phyloP scores from a whole-genome alignment of 2,888 invertebrate species.

The Emmelina monodactyla region DNA sequence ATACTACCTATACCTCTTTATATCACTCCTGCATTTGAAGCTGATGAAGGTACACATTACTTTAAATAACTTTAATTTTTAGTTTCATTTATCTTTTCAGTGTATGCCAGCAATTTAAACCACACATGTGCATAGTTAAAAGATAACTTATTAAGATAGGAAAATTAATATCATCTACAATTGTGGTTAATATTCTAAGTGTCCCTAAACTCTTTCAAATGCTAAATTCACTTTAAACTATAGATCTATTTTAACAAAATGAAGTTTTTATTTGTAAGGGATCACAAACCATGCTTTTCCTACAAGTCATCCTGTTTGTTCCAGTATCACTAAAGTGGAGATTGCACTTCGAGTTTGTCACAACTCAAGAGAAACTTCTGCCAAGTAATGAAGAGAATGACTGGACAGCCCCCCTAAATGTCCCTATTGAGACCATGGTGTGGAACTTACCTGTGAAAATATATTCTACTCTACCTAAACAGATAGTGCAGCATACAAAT shows the following conservation, averaged over 20 bases:
- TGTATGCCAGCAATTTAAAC: too few relatives aligned
- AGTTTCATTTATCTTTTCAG: too few relatives aligned
- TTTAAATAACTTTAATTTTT: too few relatives aligned
- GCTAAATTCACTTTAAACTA: too few relatives aligned
- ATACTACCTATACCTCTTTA: constrained; percentile 94
- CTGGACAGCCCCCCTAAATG: constrained; percentile 85
- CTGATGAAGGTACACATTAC: constrained; percentile 87
- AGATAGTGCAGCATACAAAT: constrained; percentile 74
- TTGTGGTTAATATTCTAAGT: too few relatives aligned
- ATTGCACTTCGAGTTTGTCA: constrained; percentile 97
- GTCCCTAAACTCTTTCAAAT: too few relatives aligned
- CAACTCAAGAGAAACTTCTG: constrained; percentile 73
- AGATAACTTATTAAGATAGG: too few relatives aligned
- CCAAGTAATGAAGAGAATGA: constrained; percentile 65
- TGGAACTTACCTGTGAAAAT: constrained; percentile 97
- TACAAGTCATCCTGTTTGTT: constrained; percentile 23
- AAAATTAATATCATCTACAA: too few relatives aligned
- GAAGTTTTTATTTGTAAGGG: background rate
- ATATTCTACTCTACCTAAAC: constrained; percentile 88
- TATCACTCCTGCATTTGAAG: constrained; percentile 94
- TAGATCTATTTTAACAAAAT: too few relatives aligned
- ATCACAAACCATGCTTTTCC: background rate
- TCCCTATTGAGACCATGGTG: constrained; percentile 97
- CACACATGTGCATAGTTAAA: too few relatives aligned
- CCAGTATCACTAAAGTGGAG: constrained; percentile 90